These are phyloP conservation scores for Podilymbus podiceps DNA, from an alignment of 2,113 vertebrate species.

Conservation along the genomic window DNA sequence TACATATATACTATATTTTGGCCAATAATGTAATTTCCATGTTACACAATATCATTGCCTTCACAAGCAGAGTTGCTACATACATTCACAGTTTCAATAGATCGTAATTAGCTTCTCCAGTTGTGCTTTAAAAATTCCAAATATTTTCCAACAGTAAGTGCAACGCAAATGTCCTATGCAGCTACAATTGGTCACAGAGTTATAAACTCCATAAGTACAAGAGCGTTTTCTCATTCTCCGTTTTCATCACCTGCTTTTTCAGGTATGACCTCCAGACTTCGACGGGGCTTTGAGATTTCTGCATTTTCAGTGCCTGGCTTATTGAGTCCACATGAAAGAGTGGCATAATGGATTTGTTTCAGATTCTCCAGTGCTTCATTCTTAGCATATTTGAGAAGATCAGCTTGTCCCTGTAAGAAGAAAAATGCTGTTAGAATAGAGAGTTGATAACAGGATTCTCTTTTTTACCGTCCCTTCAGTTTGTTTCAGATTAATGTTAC, in stretches of 20 bases:
- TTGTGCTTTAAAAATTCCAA: slow-evolving; percentile 88
- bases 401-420: slow-evolving; percentile 88
- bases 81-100: slow-evolving; percentile 86
- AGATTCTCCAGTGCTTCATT: slow-evolving; percentile 92
- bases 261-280: slow-evolving; percentile 87
- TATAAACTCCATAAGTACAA: slow-evolving; percentile 55
- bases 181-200: slow-evolving; percentile 72
- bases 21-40: slow-evolving; percentile 70
- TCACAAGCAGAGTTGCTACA: slow-evolving; percentile 77
- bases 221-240: slow-evolving; percentile 73
- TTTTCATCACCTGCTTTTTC: slow-evolving; percentile 85
- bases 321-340: slow-evolving; percentile 87
- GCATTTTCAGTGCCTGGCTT: slow-evolving; percentile 79
- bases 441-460: background rate
- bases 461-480: background rate
- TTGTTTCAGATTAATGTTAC: background rate
- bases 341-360: slow-evolving; percentile 94
- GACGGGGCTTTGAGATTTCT: slow-evolving; percentile 71
- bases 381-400: slow-evolving; percentile 93
- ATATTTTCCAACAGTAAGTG: slow-evolving; percentile 74
- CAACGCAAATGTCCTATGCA: slow-evolving; percentile 74
- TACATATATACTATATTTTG: slow-evolving; percentile 66
- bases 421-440: background rate
- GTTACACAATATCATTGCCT: slow-evolving; percentile 70
- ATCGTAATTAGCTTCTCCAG: slow-evolving; percentile 77